Evolutionary conservation across 2,113 vertebrate species (phyloP), one percentile per base, ranked within the genome.

Genomic region (Anser cygnoides): DNA sequence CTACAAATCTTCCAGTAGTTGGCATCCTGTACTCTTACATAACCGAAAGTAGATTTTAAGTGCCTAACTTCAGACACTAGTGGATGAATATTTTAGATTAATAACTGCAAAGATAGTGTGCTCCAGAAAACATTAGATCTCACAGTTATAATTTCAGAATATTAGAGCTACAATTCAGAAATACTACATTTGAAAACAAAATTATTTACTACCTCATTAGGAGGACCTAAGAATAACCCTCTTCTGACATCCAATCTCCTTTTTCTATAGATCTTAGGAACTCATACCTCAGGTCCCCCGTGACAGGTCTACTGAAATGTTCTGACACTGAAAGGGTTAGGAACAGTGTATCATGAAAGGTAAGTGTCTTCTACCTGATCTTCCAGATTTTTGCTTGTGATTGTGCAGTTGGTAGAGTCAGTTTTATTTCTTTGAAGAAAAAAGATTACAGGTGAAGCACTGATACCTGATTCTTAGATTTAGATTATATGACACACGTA

Each of bases 391-490:
- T 92, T 77, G 3, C 54, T 43, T 84, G 16, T 72, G 78, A 55
- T 72, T 73, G 20, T 68, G 23, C n/a, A 43, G 44, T 59, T 63
- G 75, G 50, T 68, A 77, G 26, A 84, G 58, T 68, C 6, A 66
- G 1, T 50, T 97, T 93, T 77, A 29, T 85, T 93, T 80, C 25
- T 90, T 96, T 86, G 75, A 96, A 92, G 61, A 57, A 67, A 87
- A 67, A 78, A 44, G 29, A 73, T 75, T 75, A 67, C 11, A 76
- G 52, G 54, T 92, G 52, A 83, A 92, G 71, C 15, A 44, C 10
- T 46, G 43, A 50, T 89, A 49, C 13, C 26, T n/a, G 52, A 61
- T 71, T 54, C n/a, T 57, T 67, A 10, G 17, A 52, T 87, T 83
- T 76, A 54, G 81, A 74, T 79, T 0, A 0, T 72, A 11, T 59